Conservation (phyloP, 2,113 vertebrate genomes). For the Chroicocephalus ridibundus region DNA sequence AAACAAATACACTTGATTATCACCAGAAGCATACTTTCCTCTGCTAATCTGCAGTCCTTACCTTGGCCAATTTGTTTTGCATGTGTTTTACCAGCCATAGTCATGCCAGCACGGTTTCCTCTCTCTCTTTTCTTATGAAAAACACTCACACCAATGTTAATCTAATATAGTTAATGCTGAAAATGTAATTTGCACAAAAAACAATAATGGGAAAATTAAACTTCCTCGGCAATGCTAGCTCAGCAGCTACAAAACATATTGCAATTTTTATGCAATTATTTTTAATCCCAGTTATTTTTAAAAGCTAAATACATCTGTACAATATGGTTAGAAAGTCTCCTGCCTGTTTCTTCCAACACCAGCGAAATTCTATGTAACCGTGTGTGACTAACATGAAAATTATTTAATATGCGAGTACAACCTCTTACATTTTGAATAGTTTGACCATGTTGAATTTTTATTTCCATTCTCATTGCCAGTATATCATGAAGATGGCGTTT, state of each 20-base stretch:
- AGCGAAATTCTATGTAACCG: neutral
- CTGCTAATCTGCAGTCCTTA: neutral
- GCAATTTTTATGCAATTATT: neutral
- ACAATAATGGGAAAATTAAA: neutral
- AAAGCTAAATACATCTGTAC: neutral
- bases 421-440: neutral
- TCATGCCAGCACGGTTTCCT: neutral
- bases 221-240: neutral
- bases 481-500: neutral
- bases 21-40: conserved; percentile 7
- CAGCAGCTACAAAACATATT: neutral
- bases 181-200: neutral
- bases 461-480: neutral
- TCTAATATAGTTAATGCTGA: neutral
- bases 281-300: neutral
- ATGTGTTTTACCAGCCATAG: neutral
- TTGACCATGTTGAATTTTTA: neutral
- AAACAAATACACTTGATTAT: conserved; percentile 27
- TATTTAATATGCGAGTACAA: neutral
- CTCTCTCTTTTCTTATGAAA: neutral
- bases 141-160: neutral
- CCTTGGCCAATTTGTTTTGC: neutral
- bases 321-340: neutral
- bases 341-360: neutral
- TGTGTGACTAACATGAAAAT: neutral